Conservation (phyloP, 2,888 invertebrate species). For the Xestoiulus laeticollis region DNA sequence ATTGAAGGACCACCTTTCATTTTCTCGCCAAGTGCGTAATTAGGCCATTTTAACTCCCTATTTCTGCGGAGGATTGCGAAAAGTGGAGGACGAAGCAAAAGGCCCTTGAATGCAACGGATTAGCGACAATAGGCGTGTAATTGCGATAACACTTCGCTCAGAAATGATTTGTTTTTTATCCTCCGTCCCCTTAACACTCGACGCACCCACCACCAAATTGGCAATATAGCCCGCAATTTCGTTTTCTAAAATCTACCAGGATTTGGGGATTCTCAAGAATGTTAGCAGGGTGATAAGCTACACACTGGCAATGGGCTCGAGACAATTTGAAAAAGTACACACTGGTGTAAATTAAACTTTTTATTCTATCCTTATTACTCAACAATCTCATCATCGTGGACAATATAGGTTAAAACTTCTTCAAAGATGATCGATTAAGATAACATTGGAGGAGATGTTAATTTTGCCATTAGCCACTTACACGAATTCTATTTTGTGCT, state of each 20-base stretch:
- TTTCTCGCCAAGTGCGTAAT: constrained; percentile 36
- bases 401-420: too few species aligned
- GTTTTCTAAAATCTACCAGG: background rate
- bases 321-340: too few species aligned
- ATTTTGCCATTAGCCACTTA: too few species aligned
- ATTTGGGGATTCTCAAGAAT: background rate
- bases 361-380: too few species aligned
- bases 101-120: background rate
- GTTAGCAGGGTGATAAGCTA: too few species aligned
- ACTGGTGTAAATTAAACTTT: too few species aligned
- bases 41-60: constrained; percentile 35
- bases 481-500: too few species aligned
- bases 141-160: constrained; percentile 42
- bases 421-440: too few species aligned
- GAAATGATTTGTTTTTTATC: constrained; percentile 43
- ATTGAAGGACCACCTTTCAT: constrained; percentile 15
- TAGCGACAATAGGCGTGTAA: constrained; percentile 44
- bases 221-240: background rate
- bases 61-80: background rate
- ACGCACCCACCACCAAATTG: background rate
- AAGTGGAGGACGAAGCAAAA: background rate
- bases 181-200: background rate
- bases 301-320: too few species aligned
- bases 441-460: too few species aligned
- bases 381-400: too few species aligned